A percentile compares a stretch with the other conserved stretches of the same genome.
phyloP scores from a whole-genome alignment of 2,113 vertebrate genomes.

The Chloroceryle aenea region DNA sequence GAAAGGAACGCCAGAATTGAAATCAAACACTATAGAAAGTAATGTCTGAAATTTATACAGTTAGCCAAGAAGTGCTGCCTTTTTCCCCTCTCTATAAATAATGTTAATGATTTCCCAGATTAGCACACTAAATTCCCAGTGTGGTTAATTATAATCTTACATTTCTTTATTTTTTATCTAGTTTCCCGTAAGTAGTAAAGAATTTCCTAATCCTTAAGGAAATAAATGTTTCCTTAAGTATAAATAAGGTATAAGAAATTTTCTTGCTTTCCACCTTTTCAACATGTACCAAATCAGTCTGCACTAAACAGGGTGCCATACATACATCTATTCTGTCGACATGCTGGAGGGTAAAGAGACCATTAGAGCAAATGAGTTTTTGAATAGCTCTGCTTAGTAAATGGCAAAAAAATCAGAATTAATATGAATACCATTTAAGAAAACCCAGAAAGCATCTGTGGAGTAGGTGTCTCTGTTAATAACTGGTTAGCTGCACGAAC shows the following conservation, averaged over 20 bases:
- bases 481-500: not conserved
- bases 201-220: not conserved
- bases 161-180: not conserved
- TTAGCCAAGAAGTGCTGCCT: not conserved
- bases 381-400: not conserved
- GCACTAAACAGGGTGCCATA: not conserved
- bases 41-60: not conserved
- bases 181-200: not conserved
- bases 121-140: not conserved
- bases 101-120: not conserved
- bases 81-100: not conserved
- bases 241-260: not conserved
- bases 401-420: slow-evolving; percentile 7
- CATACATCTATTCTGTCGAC: not conserved
- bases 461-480: not conserved
- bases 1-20: not conserved
- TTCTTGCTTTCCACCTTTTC: not conserved
- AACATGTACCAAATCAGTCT: not conserved
- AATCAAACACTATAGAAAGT: not conserved
- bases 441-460: not conserved
- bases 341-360: not conserved
- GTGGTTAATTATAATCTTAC: not conserved
- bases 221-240: not conserved
- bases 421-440: not conserved
- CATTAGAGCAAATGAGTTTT: not conserved